Evolutionary conservation across 2,888 invertebrate species (phyloP), one percentile per base, ranked within the genome.

Genomic region (Ormyrus rosae): DNA sequence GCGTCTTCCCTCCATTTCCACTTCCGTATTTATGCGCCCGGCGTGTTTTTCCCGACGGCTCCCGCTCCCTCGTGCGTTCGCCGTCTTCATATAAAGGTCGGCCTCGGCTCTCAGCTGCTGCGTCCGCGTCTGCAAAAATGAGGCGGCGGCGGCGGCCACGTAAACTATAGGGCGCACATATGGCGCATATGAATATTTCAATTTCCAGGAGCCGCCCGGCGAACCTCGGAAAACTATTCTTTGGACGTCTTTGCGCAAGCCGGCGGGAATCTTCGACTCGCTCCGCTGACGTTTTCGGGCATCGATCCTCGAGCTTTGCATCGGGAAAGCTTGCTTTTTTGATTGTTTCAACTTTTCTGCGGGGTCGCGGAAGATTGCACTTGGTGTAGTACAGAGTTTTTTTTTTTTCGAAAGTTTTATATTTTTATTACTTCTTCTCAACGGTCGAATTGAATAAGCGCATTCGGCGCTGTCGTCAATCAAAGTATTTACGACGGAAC

Each of bases 111-210:
- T 51, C 51, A 45, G 69, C 58, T 8, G 9, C 61, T 7, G 9
- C 61, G 19, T 34, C n/a, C 51, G 75, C 9, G 51, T 58, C 55
- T 51, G 45, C 56, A 61, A 65, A 75, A 70, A 68, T 68, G 68
- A 73, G 64, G 65, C 79, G 48, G 34, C 63, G 81, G 58, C 48
- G 64, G 34, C 55, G 13, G 51, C 34, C 72, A 63, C 58, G 46
- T 77, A 19, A 69, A 72, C 78, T 60, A 73, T 70, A 55, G 72
- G 64, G 13, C 34, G 60, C 77, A 65, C 81, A 65, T 80, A 81
- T 82, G 83, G 83, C 80, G 82, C 83, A 83, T 87, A 89, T 88
- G 88, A 88, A 89, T 88, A 89, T 88, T 88, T 88, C 87, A 88
- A 88, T 88, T 87, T 84, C 84, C 56, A 45, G 19, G 34, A 65